phyloP scores from a whole-genome alignment of 1,140 invertebrate genomes.

The Mizuhopecten yessoensis region DNA sequence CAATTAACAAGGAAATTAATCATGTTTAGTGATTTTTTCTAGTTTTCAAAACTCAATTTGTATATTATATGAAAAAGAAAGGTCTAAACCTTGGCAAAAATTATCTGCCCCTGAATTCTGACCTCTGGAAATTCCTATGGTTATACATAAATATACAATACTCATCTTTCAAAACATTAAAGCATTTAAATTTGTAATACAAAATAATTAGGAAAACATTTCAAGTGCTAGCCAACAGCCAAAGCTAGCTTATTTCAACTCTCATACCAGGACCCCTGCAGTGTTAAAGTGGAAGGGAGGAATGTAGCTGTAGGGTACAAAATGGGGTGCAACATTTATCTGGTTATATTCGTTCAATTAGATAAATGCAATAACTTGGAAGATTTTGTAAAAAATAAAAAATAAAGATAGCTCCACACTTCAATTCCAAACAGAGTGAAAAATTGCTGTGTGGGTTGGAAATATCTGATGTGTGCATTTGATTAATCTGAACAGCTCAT shows the following conservation, averaged over 20 bases:
- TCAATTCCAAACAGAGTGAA: no score
- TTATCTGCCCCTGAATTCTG: no score
- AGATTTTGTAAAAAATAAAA: no score
- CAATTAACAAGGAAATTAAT: slow-evolving; percentile 13
- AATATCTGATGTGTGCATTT: no score
- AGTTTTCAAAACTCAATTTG: not conserved
- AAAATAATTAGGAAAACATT: slow-evolving; percentile 36
- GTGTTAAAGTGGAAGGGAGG: not conserved
- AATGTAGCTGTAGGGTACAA: not conserved
- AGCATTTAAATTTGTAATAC: slow-evolving; percentile 39
- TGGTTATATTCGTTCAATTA: not conserved
- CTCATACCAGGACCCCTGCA: not conserved
- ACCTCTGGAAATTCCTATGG: not conserved
- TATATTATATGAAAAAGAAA: not conserved
- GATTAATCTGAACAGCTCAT: no score
- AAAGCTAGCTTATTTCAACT: slow-evolving; percentile 15
- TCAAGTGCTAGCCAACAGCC: not conserved
- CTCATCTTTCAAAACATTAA: slow-evolving; percentile 35
- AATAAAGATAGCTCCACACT: no score
- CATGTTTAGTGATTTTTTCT: not conserved
- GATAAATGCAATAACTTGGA: no score
- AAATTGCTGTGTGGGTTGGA: no score
- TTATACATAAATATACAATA: slow-evolving; percentile 40
- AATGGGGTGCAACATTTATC: not conserved
- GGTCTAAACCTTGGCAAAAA: not conserved